These are phyloP conservation scores for Cyanoderma ruficeps DNA, from an alignment of 2,113 vertebrate genomes.

Conservation along the genomic window DNA sequence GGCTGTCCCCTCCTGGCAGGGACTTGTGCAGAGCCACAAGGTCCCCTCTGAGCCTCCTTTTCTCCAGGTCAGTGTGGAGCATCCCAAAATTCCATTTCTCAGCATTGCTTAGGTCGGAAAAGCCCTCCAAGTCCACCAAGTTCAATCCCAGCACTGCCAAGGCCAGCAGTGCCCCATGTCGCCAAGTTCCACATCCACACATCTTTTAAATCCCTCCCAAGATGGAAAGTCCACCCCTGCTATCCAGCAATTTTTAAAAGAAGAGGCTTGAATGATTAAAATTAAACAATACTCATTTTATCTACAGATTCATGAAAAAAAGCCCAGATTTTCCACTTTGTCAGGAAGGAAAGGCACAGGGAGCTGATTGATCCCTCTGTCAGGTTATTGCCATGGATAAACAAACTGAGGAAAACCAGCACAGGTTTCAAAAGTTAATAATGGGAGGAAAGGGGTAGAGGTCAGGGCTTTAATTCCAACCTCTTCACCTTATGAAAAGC, in stretches of 20 bases:
- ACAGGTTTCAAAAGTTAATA: not conserved
- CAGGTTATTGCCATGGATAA: not conserved
- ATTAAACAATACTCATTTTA: rapidly evolving
- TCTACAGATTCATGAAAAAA: not conserved
- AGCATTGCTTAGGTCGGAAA: not conserved
- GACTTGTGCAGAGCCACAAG: not conserved
- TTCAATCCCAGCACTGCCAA: not conserved
- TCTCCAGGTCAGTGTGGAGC: not conserved
- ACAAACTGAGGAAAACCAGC: slow-evolving; percentile 11
- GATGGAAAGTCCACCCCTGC: not conserved
- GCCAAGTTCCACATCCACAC: not conserved
- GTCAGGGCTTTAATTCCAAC: not conserved
- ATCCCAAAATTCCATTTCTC: not conserved
- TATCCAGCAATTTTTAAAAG: not conserved
- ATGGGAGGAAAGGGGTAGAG: not conserved
- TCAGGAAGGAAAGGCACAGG: not conserved
- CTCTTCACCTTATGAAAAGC: not conserved
- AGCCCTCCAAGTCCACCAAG: not conserved
- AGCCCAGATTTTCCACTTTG: rapidly evolving
- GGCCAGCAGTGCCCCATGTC: not conserved
- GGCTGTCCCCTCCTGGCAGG: not conserved
- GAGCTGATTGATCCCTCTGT: not conserved
- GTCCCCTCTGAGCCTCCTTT: not conserved
- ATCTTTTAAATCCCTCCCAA: rapidly evolving
- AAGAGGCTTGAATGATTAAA: not conserved